Conservation (phyloP, 2,797 vertebrate species). For the Knipowitschia caucasica region DNA sequence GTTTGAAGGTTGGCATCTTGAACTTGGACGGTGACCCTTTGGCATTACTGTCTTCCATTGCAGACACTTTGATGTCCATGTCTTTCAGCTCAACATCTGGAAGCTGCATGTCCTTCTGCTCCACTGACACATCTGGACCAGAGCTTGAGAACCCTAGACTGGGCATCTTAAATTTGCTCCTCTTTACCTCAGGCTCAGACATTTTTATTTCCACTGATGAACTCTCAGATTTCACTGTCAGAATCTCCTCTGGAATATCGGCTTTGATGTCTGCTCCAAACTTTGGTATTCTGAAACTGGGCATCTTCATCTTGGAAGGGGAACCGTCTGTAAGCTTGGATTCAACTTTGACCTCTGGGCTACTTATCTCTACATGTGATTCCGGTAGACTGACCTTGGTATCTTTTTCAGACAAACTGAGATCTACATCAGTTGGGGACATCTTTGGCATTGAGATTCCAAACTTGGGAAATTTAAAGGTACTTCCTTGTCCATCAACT, state of each 20-base stretch:
- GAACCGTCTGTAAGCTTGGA: slow-evolving; percentile 17
- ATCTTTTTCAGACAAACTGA: slow-evolving; percentile 45
- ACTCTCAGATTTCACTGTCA: slow-evolving; percentile 7
- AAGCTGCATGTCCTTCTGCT: slow-evolving; percentile 24
- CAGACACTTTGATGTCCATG: slow-evolving; percentile 29
- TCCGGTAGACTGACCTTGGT: slow-evolving; percentile 17
- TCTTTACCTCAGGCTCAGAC: slow-evolving; percentile 33
- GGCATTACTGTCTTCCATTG: slow-evolving; percentile 16
- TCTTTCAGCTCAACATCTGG: slow-evolving; percentile 5
- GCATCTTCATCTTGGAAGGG: slow-evolving; percentile 52
- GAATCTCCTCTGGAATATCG: slow-evolving; percentile 5
- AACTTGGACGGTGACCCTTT: slow-evolving; percentile 57
- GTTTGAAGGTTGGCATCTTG: slow-evolving; percentile 48
- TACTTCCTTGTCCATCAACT: slow-evolving; percentile 8
- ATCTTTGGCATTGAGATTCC: slow-evolving; percentile 33
- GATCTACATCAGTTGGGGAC: slow-evolving; percentile 27
- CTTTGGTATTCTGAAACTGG: slow-evolving; percentile 69
- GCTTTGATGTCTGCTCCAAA: slow-evolving; percentile 39
- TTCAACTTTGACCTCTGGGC: slow-evolving; percentile 15
- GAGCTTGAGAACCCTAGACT: slow-evolving; percentile 48
- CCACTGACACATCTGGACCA: slow-evolving; percentile 28
- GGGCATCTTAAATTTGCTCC: slow-evolving; percentile 50
- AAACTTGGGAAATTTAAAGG: slow-evolving; percentile 47
- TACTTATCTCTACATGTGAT: slow-evolving; percentile 31
- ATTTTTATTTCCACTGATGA: slow-evolving; percentile 23